Base-by-base conservation (phyloP, 2,888 invertebrate genomes). In the Lepidocyrtoides sp. region DNA sequence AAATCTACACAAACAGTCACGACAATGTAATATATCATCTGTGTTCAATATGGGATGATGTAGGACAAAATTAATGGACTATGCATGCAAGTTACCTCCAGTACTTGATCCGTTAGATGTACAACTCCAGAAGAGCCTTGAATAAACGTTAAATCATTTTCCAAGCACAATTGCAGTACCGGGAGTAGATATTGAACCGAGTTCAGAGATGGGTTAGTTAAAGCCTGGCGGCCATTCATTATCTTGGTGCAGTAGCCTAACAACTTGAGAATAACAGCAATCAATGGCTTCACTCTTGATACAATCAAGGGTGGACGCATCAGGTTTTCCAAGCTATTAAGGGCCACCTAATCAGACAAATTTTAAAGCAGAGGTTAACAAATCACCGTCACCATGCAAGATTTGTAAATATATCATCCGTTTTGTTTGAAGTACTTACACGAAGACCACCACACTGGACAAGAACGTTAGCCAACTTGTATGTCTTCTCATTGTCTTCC, bases 401-500 rank as follows among this genome's bases (percentile, higher is more conserved):
- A 7, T 36, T 66, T 66, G 12, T 17, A 12, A 48, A 44, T 20
- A 60, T 12, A 12, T 57, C 41, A 41, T 4, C 41, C 8, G 63
- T n/a, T 36, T 36, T 36, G 2, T 2, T 26, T n/a, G 3, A 3
- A 26, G 14, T n/a, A 77, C 77, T 95, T 92, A 96, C 96, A 94
- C 96, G 96, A 12, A 98, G 95, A 0, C 97, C 97, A 0, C 96
- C 97, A 95, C 97, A 98, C 93, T 98, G 97, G 0, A 97, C 97
- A 94, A 98, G 96, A 0, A 98, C 98, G 95, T 97, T 97, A 0
- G 98, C 98, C 97, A 98, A 97, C 95, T 97, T 97, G 95, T 98
- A 99, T 0, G 98, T 97, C 95, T 99, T 98, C 95, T 99, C 99
- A 94, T 98, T 98, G 95, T 99, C 98, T 0, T 99, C 97, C 94